Evolutionary conservation across 2,888 invertebrate species (phyloP), one percentile per base, ranked within the genome.

Genomic region (Lottia gigantea): DNA sequence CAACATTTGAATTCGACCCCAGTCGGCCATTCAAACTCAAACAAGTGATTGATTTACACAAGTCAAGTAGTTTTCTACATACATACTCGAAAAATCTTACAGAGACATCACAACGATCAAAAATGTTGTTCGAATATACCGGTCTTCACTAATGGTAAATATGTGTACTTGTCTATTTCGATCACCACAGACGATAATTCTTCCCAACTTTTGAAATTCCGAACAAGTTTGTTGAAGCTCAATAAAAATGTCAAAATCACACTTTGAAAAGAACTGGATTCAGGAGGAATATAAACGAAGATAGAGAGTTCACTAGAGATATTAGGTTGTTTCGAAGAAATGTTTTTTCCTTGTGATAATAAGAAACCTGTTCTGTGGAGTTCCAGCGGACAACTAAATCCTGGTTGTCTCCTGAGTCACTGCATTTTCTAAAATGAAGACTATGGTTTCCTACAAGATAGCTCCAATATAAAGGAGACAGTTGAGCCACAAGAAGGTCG

Each of bases 21-120:
- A 66, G 45, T 19, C 62, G n/a, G 4, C 70, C 70, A 70, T 70
- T 66, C 26, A 66, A 12, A 31, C 66, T 71, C 49, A 62, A 26
- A 8, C 61, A 26, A 46, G 62, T 63, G 62, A 19, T 55, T 25
- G 55, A 62, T 66, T 64, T 68, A 68, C 61, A 68, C 3, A 67
- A 55, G 25, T 67, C 46, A 55, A 64, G 19, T 46, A 66, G 46
- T 63, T 16, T 46, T 25, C 31, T 26, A 7, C 67, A 46, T 7
- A 26, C 26, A 64, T 61, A 49, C 15, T 61, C 14, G 12, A 16
- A 19, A 55, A n/a, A 40, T 26, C 67, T 8, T 31, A 31, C 31
- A 31, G 31, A 31, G 16, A 16, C 16, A 14, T 45, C 61, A 67
- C 12, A 12, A 31, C n/a, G 23, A 19, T 6, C n/a, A 6, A 23